A percentile compares a stretch with the other conserved stretches of the same genome.
phyloP scores from a whole-genome alignment of 2,888 invertebrate species.

The Euphydryas editha region DNA sequence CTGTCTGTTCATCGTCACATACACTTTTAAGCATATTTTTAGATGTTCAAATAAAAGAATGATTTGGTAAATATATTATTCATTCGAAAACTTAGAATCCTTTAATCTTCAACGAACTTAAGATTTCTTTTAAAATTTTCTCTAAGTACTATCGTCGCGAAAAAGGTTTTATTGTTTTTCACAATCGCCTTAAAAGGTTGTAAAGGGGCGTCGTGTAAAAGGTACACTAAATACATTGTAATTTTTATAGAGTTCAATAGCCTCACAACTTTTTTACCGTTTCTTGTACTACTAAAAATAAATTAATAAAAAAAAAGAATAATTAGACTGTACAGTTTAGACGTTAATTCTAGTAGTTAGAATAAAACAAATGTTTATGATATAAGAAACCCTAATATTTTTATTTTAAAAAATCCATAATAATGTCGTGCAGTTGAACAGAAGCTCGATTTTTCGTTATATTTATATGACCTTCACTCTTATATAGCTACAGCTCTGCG shows the following conservation, averaged over 20 bases:
- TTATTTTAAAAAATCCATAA: background rate
- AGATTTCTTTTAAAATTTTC: background rate
- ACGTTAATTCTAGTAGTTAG: too few species aligned
- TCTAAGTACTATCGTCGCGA: background rate
- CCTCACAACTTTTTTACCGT: background rate
- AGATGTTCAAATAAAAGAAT: too few species aligned
- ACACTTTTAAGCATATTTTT: background rate
- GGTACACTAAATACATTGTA: background rate
- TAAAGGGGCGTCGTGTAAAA: background rate
- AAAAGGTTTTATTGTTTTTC: conserved; percentile 2
- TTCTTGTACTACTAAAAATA: too few species aligned
- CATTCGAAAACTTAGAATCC: background rate
- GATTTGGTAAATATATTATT: background rate
- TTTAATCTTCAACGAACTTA: background rate
- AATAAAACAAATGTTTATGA: too few species aligned
- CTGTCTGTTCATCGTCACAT: too few species aligned
- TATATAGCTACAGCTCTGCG: conserved; percentile 16
- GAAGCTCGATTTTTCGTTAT: background rate
- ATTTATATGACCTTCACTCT: conserved; percentile 23
- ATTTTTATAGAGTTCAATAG: background rate
- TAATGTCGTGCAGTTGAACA: background rate
- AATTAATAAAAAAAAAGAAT: too few species aligned
- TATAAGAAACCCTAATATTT: background rate
- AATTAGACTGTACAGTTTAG: too few species aligned
- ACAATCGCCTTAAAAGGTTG: background rate